phyloP scores from a whole-genome alignment of 2,797 vertebrate genomes.

The Tenualosa ilisha region DNA sequence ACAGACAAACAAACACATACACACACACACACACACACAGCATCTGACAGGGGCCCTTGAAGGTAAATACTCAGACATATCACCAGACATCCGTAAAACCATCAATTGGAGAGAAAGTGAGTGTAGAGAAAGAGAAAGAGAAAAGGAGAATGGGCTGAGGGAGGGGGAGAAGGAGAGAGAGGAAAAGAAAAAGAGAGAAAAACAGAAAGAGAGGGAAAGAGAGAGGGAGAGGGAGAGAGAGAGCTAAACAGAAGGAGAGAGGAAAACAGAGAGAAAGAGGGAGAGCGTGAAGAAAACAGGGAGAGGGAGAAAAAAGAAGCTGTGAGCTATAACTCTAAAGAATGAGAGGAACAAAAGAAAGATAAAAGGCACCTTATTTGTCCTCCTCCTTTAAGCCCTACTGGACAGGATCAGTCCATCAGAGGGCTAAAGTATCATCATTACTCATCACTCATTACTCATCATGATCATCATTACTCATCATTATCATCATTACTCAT shows the following conservation, averaged over 20 bases:
- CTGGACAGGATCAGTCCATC: too few species aligned
- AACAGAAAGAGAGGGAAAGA: not conserved
- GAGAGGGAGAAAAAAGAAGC: not conserved
- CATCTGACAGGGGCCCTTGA: conserved; percentile 39
- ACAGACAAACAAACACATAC: not conserved
- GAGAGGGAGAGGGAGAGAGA: not conserved
- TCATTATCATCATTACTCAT: too few species aligned
- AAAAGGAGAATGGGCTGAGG: not conserved
- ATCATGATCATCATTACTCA: too few species aligned
- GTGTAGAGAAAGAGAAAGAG: not conserved
- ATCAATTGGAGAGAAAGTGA: not conserved
- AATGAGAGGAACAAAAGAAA: too few species aligned
- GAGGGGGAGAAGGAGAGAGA: not conserved
- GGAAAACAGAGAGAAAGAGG: not conserved
- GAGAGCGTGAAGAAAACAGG: not conserved
- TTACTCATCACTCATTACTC: too few species aligned
- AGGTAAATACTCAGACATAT: conserved; percentile 31
- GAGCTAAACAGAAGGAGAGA: not conserved
- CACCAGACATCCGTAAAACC: not conserved
- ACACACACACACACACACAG: conserved; percentile 7
- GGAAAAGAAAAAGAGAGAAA: not conserved
- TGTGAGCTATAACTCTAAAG: too few species aligned
- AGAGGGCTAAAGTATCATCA: too few species aligned
- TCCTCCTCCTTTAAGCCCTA: too few species aligned
- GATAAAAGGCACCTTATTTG: too few species aligned